Evolutionary conservation across 2,888 invertebrate genomes (phyloP).

Genomic region (Microdon myrmicae): DNA sequence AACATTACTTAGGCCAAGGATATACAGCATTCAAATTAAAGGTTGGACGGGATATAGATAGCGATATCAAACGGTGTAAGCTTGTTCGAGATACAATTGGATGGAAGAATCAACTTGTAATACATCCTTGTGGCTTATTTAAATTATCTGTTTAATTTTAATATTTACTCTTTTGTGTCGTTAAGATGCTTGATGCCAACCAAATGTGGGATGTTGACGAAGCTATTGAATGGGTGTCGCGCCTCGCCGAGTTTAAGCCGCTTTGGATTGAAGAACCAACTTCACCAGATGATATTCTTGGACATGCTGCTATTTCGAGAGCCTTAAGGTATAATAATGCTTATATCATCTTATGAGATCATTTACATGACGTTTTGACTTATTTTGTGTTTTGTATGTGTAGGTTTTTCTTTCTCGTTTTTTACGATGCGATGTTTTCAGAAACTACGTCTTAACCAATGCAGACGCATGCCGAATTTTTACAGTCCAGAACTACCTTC

Average conservation of each 20-base stretch:
- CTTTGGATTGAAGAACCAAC: constrained; percentile 95
- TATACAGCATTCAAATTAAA: constrained; percentile 89
- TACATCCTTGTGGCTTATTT: constrained; percentile 53
- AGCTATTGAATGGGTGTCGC: constrained; percentile 87
- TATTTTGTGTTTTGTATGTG: not conserved
- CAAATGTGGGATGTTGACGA: constrained; percentile 88
- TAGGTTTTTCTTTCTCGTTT: too few relatives aligned
- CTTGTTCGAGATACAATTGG: constrained; percentile 83
- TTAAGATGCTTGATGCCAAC: constrained; percentile 90
- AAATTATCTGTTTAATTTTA: not conserved
- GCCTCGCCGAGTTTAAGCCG: constrained; percentile 77
- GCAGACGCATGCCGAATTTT: too few relatives aligned
- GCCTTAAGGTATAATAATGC: constrained; percentile 73
- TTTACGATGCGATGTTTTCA: too few relatives aligned
- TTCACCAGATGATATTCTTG: constrained; percentile 89
- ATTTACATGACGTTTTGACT: constrained; percentile 11
- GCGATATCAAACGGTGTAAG: constrained; percentile 79
- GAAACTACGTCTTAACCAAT: too few relatives aligned
- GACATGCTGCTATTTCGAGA: constrained; percentile 82
- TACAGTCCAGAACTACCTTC: too few relatives aligned
- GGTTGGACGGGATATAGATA: constrained; percentile 83
- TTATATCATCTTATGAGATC: too few relatives aligned
- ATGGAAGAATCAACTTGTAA: constrained; percentile 76
- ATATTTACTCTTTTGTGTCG: not conserved
- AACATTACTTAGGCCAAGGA: constrained; percentile 78